Conservation (phyloP, 2,888 invertebrate species). For the Eudemis profundana region DNA sequence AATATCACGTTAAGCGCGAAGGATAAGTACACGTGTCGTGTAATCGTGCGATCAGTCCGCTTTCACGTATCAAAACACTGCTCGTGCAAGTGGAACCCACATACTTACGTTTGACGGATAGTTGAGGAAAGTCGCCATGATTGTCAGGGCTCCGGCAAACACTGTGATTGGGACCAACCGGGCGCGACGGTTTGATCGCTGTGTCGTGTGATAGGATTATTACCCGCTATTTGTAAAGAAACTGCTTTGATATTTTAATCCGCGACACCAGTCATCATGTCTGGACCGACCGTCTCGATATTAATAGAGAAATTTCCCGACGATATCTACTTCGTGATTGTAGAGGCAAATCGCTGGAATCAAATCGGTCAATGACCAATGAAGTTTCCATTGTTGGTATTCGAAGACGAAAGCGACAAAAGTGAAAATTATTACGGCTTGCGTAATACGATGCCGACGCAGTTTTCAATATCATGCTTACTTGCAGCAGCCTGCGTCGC, state of each 20-base stretch:
- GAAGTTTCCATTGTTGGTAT: conserved; percentile 39
- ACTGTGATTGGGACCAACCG: conserved; percentile 58
- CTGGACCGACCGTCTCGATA: conserved; percentile 11
- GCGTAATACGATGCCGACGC: conserved; percentile 36
- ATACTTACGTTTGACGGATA: conserved; percentile 48
- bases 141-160: conserved; percentile 58
- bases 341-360: conserved; percentile 33
- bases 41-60: conserved; percentile 67
- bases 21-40: conserved; percentile 62
- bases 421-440: conserved; percentile 44
- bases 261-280: conserved; percentile 44
- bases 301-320: conserved; percentile 31
- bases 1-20: conserved; percentile 64
- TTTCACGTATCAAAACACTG: conserved; percentile 60
- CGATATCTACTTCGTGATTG: conserved; percentile 12
- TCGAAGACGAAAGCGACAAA: conserved; percentile 45
- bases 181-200: conserved; percentile 47
- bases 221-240: conserved; percentile 46
- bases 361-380: conserved; percentile 42
- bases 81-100: conserved; percentile 21
- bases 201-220: conserved; percentile 44
- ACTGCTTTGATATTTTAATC: conserved; percentile 51
- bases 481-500: conserved; percentile 31
- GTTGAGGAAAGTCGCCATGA: conserved; percentile 61
- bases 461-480: conserved; percentile 44